Base-by-base conservation (phyloP, 64 coral and sea anemone genomes). In the Acropora tenuis region DNA sequence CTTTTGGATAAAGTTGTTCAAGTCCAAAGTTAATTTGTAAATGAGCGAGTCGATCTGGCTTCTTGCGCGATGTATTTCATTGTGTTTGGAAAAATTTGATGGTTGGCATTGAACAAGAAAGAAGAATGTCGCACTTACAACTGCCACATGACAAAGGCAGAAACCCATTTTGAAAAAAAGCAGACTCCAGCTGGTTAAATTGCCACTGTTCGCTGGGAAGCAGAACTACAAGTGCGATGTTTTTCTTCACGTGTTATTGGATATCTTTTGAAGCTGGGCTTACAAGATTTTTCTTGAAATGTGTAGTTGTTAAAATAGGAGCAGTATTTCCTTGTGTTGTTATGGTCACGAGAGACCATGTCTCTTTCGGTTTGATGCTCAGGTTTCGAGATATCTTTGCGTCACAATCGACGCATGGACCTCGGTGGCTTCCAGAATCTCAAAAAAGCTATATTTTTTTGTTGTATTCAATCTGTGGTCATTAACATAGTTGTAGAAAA, bases 21-120 rank as follows among this genome's bases (percentile, higher is more conserved):
- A 61, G 46, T 83, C 80, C 53, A 83, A 16, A 41, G 80, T 60
- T 41, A 83, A 67, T 48, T 83, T 83, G 80, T 61, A 83, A 46
- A 83, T 58, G 17, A 83, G 50, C 60, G 80, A 83, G 42, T 83
- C 80, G 80, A 83, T 83, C 52, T 83, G 50, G 18, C 80, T 83
- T 67, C 50, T 83, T 17, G 80, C 80, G 20, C 80, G 80, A 43
- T 83, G 18, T 6, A 83, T 49, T 17, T 63, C 80, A 9, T 1
- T 48, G 12, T 83, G 80, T 83, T 67, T 82, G 6, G 80, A 60
- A 19, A 16, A 18, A 1, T 82, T 61, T 77, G 44, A 11, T 19
- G 67, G 16, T 19, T 69, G 67, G 67, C 17, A 17, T 66, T 66
- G 61, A 15, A 15, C 16, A 66, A 53, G 8, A 53, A 53, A 53